Evolutionary conservation across 2,888 invertebrate species (phyloP), one percentile per base, ranked within the genome.

Genomic region (Drosophila mercatorum): DNA sequence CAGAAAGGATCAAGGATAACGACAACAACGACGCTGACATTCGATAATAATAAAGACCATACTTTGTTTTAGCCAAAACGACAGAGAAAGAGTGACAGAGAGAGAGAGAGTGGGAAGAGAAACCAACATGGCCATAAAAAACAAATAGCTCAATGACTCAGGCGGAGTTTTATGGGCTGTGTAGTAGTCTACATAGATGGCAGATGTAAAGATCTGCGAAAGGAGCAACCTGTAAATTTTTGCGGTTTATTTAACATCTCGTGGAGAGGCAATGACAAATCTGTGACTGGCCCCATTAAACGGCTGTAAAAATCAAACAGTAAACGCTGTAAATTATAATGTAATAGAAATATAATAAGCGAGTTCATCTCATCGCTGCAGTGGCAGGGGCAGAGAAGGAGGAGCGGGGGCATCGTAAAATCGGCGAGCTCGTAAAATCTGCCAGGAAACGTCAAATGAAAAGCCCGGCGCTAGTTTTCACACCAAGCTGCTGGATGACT

Each of bases 291-390:
- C 28, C 44, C 26, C 66, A 77, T 83, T 81, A 81, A 83, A 81
- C 46, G 71, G 75, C 62, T 72, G 79, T 89, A 83, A 88, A 89
- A 83, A 68, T 80, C 81, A 83, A 66, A 72, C 71, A 68, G 69
- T 56, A 75, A 83, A 55, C 61, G 79, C 70, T 77, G 89, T 84
- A 89, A 84, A 84, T 84, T 84, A 79, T 87, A 79, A 70, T 81
- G 84, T 84, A 89, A 84, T 84, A 83, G 87, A 84, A 84, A 83
- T 65, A 79, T 89, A 89, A 84, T 89, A 84, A 83, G 87, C 74
- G 72, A 65, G 60, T 67, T 78, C 72, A 76, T 71, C 75, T 78
- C 68, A 68, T 58, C 68, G 60, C 53, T 52, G 52, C 10, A 31
- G n/a, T 3, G 22, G 22, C 22, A 22, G 22, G 22, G 2, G 22